Conservation (phyloP, 2,888 invertebrate species). For the Neoitamus cyanurus region DNA sequence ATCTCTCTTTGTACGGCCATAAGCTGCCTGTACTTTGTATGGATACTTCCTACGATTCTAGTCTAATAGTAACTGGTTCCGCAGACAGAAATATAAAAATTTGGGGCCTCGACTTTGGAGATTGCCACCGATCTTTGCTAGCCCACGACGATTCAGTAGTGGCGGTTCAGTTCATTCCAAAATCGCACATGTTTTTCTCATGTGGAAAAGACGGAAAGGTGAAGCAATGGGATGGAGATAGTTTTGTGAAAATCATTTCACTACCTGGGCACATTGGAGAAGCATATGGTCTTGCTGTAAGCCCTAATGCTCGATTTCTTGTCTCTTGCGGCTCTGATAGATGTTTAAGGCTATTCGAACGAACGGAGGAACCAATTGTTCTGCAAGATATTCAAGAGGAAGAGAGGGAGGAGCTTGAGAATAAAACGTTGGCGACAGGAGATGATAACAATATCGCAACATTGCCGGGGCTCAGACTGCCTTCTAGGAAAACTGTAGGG, state of each 20-base stretch:
- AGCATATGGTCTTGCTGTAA: slow-evolving; percentile 79
- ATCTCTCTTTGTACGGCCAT: slow-evolving; percentile 94
- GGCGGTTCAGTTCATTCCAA: slow-evolving; percentile 86
- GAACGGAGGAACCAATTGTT: slow-evolving; percentile 90
- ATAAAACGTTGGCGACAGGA: slow-evolving; percentile 75
- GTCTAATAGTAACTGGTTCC: slow-evolving; percentile 91
- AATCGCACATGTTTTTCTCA: slow-evolving; percentile 93
- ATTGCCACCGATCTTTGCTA: slow-evolving; percentile 94
- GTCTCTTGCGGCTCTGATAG: slow-evolving; percentile 88
- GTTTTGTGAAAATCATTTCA: slow-evolving; percentile 89
- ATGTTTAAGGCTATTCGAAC: slow-evolving; percentile 86
- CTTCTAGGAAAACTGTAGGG: slow-evolving; percentile 78
- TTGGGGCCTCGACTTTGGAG: slow-evolving; percentile 99
- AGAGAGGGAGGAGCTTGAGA: slow-evolving; percentile 81
- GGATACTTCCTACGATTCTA: slow-evolving; percentile 91
- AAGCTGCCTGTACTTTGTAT: slow-evolving; percentile 92
- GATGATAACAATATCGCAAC: slow-evolving; percentile 77
- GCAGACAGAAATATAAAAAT: slow-evolving; percentile 96
- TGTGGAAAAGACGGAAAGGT: slow-evolving; percentile 93
- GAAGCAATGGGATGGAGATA: slow-evolving; percentile 97
- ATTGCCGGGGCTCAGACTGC: slow-evolving; percentile 80
- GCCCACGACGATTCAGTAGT: slow-evolving; percentile 97
- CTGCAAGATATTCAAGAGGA: slow-evolving; percentile 91
- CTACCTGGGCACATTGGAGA: slow-evolving; percentile 87
- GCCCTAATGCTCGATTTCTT: slow-evolving; percentile 82